These are phyloP conservation scores for Dromococcyx pavoninus DNA, from an alignment of 2,797 vertebrate genomes.

Conservation along the genomic window DNA sequence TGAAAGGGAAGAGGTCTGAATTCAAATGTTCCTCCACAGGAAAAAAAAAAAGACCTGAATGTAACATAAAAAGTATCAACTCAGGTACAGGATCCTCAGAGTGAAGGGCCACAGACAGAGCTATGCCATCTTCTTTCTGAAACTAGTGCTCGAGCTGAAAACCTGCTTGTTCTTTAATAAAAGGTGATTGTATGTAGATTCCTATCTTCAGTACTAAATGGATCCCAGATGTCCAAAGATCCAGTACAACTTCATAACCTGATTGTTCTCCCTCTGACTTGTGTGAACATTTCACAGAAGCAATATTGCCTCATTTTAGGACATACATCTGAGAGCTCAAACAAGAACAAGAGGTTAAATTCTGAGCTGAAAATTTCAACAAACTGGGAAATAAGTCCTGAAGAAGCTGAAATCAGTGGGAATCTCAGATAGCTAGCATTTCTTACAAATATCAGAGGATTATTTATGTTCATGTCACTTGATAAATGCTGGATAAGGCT, in stretches of 20 bases:
- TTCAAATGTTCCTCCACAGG: neutral
- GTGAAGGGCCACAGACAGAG: neutral
- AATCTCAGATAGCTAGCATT: neutral
- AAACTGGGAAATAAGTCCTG: neutral
- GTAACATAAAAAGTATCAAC: neutral
- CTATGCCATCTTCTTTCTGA: neutral
- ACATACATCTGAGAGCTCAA: neutral
- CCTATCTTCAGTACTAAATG: neutral
- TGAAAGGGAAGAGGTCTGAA: neutral
- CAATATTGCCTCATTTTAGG: neutral
- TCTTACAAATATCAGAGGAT: neutral
- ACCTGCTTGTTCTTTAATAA: neutral
- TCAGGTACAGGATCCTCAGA: neutral
- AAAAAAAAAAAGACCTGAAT: neutral
- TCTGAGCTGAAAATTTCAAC: neutral
- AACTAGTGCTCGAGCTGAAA: neutral
- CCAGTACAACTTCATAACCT: neutral
- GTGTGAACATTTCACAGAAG: neutral
- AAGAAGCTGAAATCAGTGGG: neutral
- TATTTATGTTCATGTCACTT: neutral
- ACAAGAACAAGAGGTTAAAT: neutral
- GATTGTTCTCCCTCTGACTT: neutral
- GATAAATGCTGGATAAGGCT: neutral
- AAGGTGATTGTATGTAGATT: neutral
- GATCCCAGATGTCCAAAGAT: neutral